Evolutionary conservation across 2,797 vertebrate genomes (phyloP).

Genomic region (Pseudotriccus pelzelni): DNA sequence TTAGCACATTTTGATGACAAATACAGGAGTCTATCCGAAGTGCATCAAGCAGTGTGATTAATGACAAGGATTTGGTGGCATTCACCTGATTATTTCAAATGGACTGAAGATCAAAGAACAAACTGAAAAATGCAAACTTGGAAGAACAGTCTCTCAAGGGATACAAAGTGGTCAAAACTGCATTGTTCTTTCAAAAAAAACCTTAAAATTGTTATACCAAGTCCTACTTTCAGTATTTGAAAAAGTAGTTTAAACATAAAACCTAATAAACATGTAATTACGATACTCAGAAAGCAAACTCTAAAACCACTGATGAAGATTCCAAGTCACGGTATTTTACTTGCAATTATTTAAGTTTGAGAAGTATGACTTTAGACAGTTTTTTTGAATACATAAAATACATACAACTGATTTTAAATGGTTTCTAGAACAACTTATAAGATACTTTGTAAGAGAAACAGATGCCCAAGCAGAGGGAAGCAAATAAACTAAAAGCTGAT

Average conservation of each 20-base stretch:
- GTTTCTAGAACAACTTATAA: neutral
- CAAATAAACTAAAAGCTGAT: neutral
- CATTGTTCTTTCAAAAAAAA: neutral
- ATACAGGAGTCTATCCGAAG: neutral
- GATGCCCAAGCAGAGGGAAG: neutral
- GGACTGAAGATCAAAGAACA: neutral
- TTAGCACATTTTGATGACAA: neutral
- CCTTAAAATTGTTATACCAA: neutral
- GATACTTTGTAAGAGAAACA: neutral
- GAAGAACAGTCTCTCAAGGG: neutral
- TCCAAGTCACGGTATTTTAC: neutral
- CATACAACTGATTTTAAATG: neutral
- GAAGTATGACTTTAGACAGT: neutral
- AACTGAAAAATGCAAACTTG: neutral
- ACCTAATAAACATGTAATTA: neutral
- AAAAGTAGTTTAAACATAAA: neutral
- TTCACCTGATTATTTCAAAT: neutral
- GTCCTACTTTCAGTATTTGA: neutral
- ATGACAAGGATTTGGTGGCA: neutral
- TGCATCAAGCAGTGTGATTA: neutral
- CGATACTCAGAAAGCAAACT: neutral
- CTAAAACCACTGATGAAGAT: neutral
- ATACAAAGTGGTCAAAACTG: neutral
- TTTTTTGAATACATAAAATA: neutral
- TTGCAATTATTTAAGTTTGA: neutral